Percentiles rank a stretch among this genome's conserved stretches.
phyloP scores from a whole-genome alignment of 1,140 invertebrate genomes.

The Pseudobourletiella spinata region DNA sequence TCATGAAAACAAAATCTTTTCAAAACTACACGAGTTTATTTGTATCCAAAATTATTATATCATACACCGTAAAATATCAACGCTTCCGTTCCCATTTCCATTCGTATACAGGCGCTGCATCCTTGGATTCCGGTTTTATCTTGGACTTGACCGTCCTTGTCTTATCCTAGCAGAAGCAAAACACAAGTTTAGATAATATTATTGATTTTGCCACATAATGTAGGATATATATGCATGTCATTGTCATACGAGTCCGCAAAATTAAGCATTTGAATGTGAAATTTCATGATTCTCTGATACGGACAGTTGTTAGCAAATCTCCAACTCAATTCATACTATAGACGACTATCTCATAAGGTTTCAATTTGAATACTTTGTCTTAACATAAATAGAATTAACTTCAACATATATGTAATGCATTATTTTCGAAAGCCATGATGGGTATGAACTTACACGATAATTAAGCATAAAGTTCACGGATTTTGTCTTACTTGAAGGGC shows the following conservation, averaged over 20 bases:
- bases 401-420: not conserved
- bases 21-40: no score
- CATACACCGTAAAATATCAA: slow-evolving; percentile 43
- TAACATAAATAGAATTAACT: no score
- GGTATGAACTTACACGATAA: not conserved
- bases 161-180: slow-evolving; percentile 46
- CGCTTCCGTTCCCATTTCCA: slow-evolving; percentile 80
- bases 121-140: slow-evolving; percentile 56
- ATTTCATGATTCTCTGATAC: no score
- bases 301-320: no score
- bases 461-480: not conserved
- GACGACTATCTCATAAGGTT: no score
- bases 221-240: no score
- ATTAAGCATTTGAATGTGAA: no score
- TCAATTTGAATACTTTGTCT: no score
- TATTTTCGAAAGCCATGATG: slow-evolving; percentile 1
- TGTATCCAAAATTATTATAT: no score
- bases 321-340: no score
- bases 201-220: no score
- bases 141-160: slow-evolving; percentile 51
- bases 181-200: slow-evolving; percentile 8
- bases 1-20: not conserved
- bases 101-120: slow-evolving; percentile 67
- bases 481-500: slow-evolving; percentile 48
- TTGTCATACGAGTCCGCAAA: no score